Conservation (phyloP, 1,140 invertebrate genomes). For the Mylabris phalerata region DNA sequence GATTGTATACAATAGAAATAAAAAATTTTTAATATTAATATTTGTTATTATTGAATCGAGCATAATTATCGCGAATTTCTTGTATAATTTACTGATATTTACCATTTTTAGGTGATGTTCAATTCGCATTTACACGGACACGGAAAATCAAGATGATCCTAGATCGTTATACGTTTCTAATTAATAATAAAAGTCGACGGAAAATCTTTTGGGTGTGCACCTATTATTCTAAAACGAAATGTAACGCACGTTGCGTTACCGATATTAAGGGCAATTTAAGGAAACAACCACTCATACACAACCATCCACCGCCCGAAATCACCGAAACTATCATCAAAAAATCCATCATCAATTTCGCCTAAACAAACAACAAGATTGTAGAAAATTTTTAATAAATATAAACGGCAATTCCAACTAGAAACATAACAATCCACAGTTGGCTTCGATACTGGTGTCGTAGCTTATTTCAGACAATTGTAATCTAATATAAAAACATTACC, state of each 20-base stretch:
- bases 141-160: neutral
- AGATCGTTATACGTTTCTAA: neutral
- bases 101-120: too few species aligned
- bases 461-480: too few species aligned
- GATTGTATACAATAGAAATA: too few species aligned
- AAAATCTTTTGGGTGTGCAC: slow-evolving; percentile 21
- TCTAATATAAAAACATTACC: neutral
- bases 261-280: neutral
- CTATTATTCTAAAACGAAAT: slow-evolving; percentile 17
- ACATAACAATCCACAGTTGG: too few species aligned
- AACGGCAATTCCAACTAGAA: too few species aligned
- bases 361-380: neutral
- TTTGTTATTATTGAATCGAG: too few species aligned
- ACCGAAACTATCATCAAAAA: neutral
- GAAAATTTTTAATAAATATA: neutral
- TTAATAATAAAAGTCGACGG: slow-evolving; percentile 6
- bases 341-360: too few species aligned
- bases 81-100: too few species aligned
- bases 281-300: slow-evolving; percentile 1
- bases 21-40: too few species aligned
- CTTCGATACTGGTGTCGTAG: too few species aligned
- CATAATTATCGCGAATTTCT: too few species aligned
- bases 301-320: slow-evolving; percentile 12
- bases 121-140: too few species aligned
- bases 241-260: slow-evolving; percentile 12